Evolutionary conservation across 2,113 vertebrate species (phyloP), one percentile per base, ranked within the genome.

Genomic region (Cercocebus atys): DNA sequence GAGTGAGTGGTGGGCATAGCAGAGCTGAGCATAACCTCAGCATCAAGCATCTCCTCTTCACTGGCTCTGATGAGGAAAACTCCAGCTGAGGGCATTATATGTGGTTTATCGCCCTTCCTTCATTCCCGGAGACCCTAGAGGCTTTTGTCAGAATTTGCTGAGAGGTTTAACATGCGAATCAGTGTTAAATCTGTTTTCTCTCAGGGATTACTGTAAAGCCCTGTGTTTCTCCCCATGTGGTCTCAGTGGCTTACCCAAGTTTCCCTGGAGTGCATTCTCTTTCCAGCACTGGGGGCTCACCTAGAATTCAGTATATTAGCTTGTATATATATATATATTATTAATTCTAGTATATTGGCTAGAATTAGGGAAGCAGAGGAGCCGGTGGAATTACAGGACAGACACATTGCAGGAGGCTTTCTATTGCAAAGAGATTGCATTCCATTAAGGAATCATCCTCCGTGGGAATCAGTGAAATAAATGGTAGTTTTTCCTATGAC

Each of bases 171-270:
- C 40, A 52, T 40, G 52, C 8, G 17, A 90, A 73, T 45, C 35
- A 11, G 12, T 57, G 20, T 86, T 80, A 84, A 81, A 88, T 43
- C 9, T 78, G 38, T 43, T 88, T 90, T 55, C 75, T 80, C 81
- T 83, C 10, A 73, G 87, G 88, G 27, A 92, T 92, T 96, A 38
- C 59, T 81, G 25, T 86, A 59, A 91, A 92, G 72, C 22, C 66
- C 2, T 1, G 0, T 66, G n/a, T 90, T 18, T 80, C 27, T 75
- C 55, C 45, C 80, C 16, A 50, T 0, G 55, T 55, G 55, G 47
- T 47, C 35, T 76, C 87, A 50, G 35, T 20, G 57, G 89, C 57
- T 75, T 47, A 30, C 59, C n/a, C 6, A 10, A 27, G 20, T 86
- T 89, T 91, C 22, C 61, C 87, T 93, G 80, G 88, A 94, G 95